Conservation (phyloP, 2,888 invertebrate species). For the Euclidia mi region DNA sequence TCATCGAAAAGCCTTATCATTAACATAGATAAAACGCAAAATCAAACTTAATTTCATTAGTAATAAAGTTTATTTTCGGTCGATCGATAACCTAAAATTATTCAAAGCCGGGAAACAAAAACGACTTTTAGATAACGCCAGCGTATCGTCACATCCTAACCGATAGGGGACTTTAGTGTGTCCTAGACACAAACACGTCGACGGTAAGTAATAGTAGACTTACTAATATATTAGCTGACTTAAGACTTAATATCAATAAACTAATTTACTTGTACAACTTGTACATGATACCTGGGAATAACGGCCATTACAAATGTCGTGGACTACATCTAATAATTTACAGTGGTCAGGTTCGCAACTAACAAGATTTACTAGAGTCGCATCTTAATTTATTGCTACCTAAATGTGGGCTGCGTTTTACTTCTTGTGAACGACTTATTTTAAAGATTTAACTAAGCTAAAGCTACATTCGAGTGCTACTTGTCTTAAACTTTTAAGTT, state of each 20-base stretch:
- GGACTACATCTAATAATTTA: no score
- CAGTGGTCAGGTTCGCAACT: no score
- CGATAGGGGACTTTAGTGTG: slow-evolving; percentile 61
- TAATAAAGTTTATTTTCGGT: slow-evolving; percentile 51
- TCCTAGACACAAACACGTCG: slow-evolving; percentile 32
- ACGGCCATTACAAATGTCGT: no score
- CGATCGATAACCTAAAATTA: slow-evolving; percentile 37
- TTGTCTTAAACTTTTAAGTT: no score
- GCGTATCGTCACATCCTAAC: slow-evolving; percentile 71
- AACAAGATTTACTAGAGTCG: no score
- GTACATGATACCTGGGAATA: no score
- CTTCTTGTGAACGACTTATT: no score
- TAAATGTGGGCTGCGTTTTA: no score
- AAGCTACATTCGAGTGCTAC: no score
- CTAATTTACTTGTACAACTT: slow-evolving; percentile 1
- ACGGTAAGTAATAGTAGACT: slow-evolving; percentile 30
- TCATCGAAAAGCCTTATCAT: slow-evolving; percentile 47
- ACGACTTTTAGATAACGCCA: slow-evolving; percentile 67
- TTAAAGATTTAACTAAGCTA: no score
- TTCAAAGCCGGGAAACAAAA: slow-evolving; percentile 57
- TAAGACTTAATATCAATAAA: neutral
- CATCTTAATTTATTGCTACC: no score
- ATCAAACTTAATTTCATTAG: slow-evolving; percentile 48
- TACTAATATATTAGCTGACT: neutral
- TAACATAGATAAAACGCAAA: slow-evolving; percentile 42